phyloP scores from a whole-genome alignment of 2,797 vertebrate genomes.

The Pterois miles region DNA sequence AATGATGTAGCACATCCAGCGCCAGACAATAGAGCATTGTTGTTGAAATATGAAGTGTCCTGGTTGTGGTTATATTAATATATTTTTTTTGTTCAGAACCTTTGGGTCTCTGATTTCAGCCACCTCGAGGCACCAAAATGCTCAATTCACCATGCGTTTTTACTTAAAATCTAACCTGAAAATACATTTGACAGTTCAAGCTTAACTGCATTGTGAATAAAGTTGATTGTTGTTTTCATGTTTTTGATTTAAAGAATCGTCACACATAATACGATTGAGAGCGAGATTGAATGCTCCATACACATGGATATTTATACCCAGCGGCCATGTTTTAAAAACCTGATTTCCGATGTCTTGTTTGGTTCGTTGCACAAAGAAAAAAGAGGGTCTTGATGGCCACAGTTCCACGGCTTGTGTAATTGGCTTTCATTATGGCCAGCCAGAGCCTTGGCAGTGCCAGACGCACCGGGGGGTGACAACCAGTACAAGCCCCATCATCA shows the following conservation, averaged over 20 bases:
- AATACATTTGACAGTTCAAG: not conserved
- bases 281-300: not conserved
- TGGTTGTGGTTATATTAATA: not conserved
- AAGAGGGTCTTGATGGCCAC: constrained; percentile 49
- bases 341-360: constrained; percentile 36
- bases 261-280: not conserved
- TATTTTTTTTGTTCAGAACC: constrained; percentile 15
- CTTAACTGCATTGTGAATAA: not conserved
- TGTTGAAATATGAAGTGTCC: constrained; percentile 5
- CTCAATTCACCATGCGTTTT: not conserved
- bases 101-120: constrained; percentile 9
- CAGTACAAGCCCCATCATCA: constrained; percentile 70
- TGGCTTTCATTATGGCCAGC: constrained; percentile 69
- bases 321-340: constrained; percentile 21
- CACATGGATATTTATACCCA: constrained; percentile 5
- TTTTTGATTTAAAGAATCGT: constrained; percentile 2
- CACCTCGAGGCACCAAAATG: not conserved
- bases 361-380: constrained; percentile 48
- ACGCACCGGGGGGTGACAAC: constrained; percentile 74
- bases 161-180: not conserved
- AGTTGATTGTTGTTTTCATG: not conserved
- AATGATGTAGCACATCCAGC: constrained; percentile 25
- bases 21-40: constrained; percentile 27
- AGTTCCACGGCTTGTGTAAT: constrained; percentile 60
- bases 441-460: constrained; percentile 60